Conservation (phyloP, 2,113 vertebrate genomes). For the Erinaceus europaeus region DNA sequence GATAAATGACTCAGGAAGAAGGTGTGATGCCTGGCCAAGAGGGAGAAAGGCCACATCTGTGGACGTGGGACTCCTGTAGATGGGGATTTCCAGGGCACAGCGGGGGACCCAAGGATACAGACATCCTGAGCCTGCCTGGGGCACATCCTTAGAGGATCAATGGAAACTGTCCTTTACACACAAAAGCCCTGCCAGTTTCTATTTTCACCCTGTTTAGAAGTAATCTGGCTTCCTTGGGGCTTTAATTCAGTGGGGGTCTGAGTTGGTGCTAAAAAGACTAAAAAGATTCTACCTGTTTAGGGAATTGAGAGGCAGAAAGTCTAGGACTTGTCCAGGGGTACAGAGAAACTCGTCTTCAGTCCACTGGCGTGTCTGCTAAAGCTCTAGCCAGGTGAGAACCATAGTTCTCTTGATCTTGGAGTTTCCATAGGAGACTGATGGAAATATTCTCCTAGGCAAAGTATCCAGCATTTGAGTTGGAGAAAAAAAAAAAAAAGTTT, state of each 20-base stretch:
- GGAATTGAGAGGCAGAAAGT: neutral
- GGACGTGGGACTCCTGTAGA: constrained; percentile 60
- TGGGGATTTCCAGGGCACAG: constrained; percentile 71
- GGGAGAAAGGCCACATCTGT: constrained; percentile 49
- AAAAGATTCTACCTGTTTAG: neutral
- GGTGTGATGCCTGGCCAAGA: constrained; percentile 36
- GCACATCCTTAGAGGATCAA: constrained; percentile 51
- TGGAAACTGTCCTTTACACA: neutral
- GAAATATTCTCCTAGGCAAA: constrained; percentile 26
- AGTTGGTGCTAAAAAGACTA: neutral
- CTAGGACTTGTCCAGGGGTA: neutral
- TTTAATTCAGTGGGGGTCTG: neutral
- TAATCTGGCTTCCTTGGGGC: neutral
- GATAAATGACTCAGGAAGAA: constrained; percentile 33
- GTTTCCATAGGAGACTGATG: neutral
- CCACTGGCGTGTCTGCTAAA: neutral
- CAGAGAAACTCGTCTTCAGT: neutral
- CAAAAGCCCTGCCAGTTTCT: constrained; percentile 16
- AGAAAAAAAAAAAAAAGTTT: too few species aligned
- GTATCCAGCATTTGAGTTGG: neutral
- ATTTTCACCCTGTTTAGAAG: constrained; percentile 16
- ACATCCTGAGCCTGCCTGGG: constrained; percentile 51
- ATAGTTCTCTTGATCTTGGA: neutral
- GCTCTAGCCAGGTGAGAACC: neutral
- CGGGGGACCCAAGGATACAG: constrained; percentile 42